Evolutionary conservation across 2,888 invertebrate species (phyloP).

Genomic region (Eilema depressum): DNA sequence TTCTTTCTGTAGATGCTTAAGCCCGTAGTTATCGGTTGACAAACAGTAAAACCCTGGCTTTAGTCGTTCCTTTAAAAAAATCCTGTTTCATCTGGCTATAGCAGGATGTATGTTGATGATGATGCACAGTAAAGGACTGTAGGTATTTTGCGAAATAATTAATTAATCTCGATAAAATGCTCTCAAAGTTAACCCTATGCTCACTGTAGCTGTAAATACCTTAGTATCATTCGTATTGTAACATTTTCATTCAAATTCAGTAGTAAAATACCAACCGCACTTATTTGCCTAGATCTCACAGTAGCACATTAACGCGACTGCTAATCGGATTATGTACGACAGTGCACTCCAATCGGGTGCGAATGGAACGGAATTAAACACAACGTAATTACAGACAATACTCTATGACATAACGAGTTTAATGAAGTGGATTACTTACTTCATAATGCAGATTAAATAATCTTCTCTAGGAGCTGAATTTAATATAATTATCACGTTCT

Average conservation of each 20-base stretch:
- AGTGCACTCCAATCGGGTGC: constrained; percentile 56
- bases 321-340: constrained; percentile 73
- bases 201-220: neutral
- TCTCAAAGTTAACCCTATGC: no score
- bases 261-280: constrained; percentile 35
- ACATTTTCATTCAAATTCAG: constrained; percentile 19
- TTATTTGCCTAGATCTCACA: constrained; percentile 40
- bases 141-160: no score
- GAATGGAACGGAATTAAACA: constrained; percentile 73
- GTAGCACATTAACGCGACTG: constrained; percentile 46
- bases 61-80: no score
- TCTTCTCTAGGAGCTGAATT: neutral
- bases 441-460: neutral
- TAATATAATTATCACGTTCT: no score
- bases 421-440: constrained; percentile 36
- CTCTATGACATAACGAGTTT: constrained; percentile 52
- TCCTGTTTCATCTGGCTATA: no score
- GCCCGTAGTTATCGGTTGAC: neutral
- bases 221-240: neutral
- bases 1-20: neutral
- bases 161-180: no score
- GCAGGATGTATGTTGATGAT: no score
- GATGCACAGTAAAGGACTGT: no score
- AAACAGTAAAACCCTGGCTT: neutral
- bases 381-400: constrained; percentile 75